These are phyloP conservation scores for Edolisoma coerulescens DNA, from an alignment of 2,113 vertebrate species.

Conservation along the genomic window DNA sequence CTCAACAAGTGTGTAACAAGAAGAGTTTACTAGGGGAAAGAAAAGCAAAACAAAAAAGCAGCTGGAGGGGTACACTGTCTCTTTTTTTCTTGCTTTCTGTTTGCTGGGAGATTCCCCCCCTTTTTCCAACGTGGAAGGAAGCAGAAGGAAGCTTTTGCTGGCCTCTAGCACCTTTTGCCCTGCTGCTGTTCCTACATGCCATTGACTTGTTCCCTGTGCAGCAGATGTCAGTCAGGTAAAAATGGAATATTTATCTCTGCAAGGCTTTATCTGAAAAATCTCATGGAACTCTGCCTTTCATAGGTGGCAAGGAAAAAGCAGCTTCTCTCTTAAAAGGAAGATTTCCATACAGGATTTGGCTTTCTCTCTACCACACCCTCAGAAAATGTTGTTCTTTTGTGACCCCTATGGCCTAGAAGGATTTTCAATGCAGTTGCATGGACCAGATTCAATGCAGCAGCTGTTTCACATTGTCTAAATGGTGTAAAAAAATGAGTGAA, in stretches of 20 bases:
- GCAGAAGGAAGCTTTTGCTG: background rate
- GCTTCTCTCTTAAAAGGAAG: background rate
- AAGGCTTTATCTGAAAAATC: background rate
- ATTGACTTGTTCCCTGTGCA: background rate
- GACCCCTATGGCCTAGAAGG: too few species aligned
- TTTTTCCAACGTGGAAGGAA: background rate
- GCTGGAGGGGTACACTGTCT: background rate
- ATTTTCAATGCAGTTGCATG: background rate
- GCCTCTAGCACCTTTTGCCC: background rate
- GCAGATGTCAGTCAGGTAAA: background rate
- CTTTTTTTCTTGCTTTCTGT: background rate
- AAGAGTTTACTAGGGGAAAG: background rate
- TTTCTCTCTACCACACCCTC: background rate
- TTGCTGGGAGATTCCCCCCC: background rate
- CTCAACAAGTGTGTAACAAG: accelerated
- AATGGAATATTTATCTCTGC: background rate
- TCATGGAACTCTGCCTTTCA: background rate
- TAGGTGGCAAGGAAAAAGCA: background rate
- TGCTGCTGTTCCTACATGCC: background rate
- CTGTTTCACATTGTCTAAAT: background rate
- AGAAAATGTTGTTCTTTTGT: background rate
- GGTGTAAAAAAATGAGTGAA: background rate
- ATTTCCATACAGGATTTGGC: background rate
- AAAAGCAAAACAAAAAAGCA: background rate
- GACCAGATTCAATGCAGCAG: background rate